These are phyloP conservation scores for Macaca nemestrina DNA, from an alignment of 2,113 vertebrate species.

Conservation along the genomic window DNA sequence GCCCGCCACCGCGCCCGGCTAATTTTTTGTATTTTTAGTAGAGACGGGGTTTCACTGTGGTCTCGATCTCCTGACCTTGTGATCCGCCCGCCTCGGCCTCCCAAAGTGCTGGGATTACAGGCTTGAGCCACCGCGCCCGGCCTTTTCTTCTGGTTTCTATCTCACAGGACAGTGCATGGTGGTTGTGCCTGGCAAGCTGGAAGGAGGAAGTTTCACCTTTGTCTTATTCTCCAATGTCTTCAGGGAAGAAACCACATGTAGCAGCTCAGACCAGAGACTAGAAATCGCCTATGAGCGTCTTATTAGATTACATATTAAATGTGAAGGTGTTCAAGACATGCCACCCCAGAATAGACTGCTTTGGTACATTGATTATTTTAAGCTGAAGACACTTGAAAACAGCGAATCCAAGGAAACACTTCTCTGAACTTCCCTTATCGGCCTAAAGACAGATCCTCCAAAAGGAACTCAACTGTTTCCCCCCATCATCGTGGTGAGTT, in stretches of 20 bases:
- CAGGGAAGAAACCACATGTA: neutral
- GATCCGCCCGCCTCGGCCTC: too few relatives aligned
- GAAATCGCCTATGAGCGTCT: neutral
- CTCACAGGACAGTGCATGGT: neutral
- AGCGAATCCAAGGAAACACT: neutral
- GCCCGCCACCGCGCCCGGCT: too few relatives aligned
- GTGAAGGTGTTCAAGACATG: neutral
- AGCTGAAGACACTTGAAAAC: neutral
- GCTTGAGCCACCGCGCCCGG: too few relatives aligned
- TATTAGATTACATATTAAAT: neutral
- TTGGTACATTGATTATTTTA: neutral
- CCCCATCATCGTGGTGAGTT: neutral
- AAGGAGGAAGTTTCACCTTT: neutral
- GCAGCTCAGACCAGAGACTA: neutral
- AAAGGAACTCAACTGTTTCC: neutral
- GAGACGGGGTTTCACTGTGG: too few relatives aligned
- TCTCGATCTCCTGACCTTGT: too few relatives aligned
- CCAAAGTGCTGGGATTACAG: too few relatives aligned
- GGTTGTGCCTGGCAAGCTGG: neutral
- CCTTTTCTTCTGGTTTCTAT: neutral
- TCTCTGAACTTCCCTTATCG: neutral
- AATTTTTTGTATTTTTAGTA: too few relatives aligned
- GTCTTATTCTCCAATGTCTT: neutral
- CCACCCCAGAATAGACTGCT: neutral
- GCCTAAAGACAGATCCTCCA: neutral